Percentiles rank a stretch among this genome's conserved stretches.
phyloP scores from a whole-genome alignment of 2,797 vertebrate species.

The Trachops cirrhosus region DNA sequence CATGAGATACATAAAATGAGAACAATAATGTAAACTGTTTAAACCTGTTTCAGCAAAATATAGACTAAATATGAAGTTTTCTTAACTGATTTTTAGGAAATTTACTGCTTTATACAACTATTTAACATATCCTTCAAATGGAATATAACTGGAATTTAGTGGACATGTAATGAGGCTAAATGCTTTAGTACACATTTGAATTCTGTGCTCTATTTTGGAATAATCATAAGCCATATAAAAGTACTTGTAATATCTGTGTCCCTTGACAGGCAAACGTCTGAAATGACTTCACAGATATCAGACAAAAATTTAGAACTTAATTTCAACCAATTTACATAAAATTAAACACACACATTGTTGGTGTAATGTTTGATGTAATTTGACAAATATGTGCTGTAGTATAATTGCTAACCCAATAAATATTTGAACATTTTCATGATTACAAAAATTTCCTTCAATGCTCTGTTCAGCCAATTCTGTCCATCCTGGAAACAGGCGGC shows the following conservation, averaged over 20 bases:
- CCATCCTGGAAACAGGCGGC: fast-evolving
- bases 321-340: neutral
- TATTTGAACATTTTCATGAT: neutral
- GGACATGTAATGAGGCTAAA: neutral
- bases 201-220: neutral
- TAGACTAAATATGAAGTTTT: neutral
- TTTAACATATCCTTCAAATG: neutral
- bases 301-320: neutral
- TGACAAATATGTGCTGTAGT: neutral
- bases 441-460: neutral
- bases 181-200: neutral
- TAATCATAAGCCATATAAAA: neutral
- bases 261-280: neutral
- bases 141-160: neutral
- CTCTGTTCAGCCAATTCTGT: neutral
- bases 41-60: neutral
- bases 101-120: neutral
- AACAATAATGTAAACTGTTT: neutral
- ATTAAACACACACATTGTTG: neutral
- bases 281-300: neutral
- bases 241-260: neutral
- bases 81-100: neutral
- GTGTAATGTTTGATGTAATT: neutral
- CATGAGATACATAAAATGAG: neutral
- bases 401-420: neutral